phyloP scores from a whole-genome alignment of 1,140 invertebrate species.

The Cheumatopsyche charites region DNA sequence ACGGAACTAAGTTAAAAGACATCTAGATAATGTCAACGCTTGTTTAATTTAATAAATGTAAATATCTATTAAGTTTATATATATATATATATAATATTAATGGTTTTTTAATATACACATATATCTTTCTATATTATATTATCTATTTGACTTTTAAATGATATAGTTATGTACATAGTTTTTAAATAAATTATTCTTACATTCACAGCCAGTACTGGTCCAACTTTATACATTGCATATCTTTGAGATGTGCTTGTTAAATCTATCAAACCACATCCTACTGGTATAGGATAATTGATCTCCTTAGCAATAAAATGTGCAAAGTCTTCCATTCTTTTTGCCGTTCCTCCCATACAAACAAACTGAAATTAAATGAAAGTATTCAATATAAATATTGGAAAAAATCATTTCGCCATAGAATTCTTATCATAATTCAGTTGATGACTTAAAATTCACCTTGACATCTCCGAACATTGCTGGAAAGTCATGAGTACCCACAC shows the following conservation, averaged over 20 bases:
- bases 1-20: too few species aligned
- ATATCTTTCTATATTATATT: too few species aligned
- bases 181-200: conserved; percentile 67
- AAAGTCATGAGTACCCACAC: conserved; percentile 77
- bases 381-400: neutral
- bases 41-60: too few species aligned
- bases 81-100: too few species aligned
- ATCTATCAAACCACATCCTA: conserved; percentile 74
- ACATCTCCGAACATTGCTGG: conserved; percentile 85
- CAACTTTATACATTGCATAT: conserved; percentile 93
- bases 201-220: conserved; percentile 86
- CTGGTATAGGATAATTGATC: conserved; percentile 74
- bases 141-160: too few species aligned
- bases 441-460: conserved; percentile 68
- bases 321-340: conserved; percentile 85
- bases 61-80: too few species aligned
- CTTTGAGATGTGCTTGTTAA: conserved; percentile 83
- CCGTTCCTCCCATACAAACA: conserved; percentile 92
- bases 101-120: too few species aligned
- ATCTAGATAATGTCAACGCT: too few species aligned
- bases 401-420: too few species aligned
- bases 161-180: too few species aligned
- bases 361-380: conserved; percentile 66
- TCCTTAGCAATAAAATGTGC: conserved; percentile 78
- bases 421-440: too few species aligned